These are phyloP conservation scores for Chymomyza caudatula DNA, from an alignment of 2,888 invertebrate species.

Conservation along the genomic window DNA sequence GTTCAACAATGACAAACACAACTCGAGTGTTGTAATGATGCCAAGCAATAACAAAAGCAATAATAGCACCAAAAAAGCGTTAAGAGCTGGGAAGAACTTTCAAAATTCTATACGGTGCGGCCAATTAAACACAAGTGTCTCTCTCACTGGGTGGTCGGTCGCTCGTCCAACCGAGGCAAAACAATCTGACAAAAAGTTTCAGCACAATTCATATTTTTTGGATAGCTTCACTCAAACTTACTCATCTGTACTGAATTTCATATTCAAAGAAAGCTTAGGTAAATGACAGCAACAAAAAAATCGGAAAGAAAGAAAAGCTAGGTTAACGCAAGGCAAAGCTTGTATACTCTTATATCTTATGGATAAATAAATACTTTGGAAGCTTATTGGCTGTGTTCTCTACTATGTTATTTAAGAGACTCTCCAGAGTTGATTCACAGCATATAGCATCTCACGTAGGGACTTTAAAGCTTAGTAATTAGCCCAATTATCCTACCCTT, in stretches of 20 bases:
- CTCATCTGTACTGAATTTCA: background rate
- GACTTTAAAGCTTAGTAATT: no score
- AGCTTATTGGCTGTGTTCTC: no score
- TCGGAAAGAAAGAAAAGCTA: background rate
- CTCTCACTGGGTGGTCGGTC: conserved; percentile 2
- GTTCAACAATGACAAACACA: background rate
- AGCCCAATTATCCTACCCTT: no score
- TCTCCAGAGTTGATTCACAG: no score
- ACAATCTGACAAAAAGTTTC: background rate
- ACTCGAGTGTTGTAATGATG: background rate
- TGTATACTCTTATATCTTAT: no score
- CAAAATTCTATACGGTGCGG: conserved; percentile 8
- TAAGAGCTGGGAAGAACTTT: background rate
- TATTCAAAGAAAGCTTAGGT: background rate
- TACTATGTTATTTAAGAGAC: no score
- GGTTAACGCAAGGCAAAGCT: no score
- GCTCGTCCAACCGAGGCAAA: background rate
- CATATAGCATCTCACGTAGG: no score
- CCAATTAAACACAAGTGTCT: conserved; percentile 9
- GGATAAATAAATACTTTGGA: no score
- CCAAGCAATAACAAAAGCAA: background rate
- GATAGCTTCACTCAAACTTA: background rate
- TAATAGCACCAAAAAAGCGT: background rate
- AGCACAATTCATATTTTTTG: background rate
- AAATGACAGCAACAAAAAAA: background rate